Conservation (phyloP, 1,140 invertebrate species). For the Cherax quadricarinatus region DNA sequence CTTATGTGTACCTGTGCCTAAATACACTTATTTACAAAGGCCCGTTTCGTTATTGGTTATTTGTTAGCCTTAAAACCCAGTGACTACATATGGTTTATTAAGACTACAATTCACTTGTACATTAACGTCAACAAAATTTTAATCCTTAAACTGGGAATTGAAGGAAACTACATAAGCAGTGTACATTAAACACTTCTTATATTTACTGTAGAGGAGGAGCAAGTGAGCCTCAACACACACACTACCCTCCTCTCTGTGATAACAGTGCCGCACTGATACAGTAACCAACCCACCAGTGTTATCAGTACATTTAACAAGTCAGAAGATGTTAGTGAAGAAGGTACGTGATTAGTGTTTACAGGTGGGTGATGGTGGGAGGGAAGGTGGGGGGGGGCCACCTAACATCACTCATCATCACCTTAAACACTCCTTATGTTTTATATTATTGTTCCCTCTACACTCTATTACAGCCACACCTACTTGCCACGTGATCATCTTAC, state of each 20-base stretch:
- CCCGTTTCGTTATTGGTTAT: no score
- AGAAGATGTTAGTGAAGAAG: background rate
- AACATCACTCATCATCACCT: background rate
- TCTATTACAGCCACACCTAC: no score
- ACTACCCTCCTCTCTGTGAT: background rate
- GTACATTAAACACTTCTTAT: no score
- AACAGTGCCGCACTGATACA: background rate
- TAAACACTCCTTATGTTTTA: background rate
- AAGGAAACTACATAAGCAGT: no score
- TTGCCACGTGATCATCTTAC: background rate
- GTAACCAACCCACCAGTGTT: background rate
- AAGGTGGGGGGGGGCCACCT: background rate
- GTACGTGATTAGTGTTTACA: conserved; percentile 1
- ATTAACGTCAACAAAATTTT: no score
- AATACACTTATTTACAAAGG: no score
- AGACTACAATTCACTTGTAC: no score
- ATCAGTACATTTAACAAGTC: background rate
- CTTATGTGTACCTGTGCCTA: no score
- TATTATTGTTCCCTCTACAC: no score
- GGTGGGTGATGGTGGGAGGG: background rate
- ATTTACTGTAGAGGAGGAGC: background rate
- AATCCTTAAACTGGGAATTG: no score
- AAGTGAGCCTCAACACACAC: background rate
- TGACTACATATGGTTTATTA: no score
- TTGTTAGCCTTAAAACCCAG: no score